Evolutionary conservation across 1,140 invertebrate genomes (phyloP).

Genomic region (Chironomus tepperi): DNA sequence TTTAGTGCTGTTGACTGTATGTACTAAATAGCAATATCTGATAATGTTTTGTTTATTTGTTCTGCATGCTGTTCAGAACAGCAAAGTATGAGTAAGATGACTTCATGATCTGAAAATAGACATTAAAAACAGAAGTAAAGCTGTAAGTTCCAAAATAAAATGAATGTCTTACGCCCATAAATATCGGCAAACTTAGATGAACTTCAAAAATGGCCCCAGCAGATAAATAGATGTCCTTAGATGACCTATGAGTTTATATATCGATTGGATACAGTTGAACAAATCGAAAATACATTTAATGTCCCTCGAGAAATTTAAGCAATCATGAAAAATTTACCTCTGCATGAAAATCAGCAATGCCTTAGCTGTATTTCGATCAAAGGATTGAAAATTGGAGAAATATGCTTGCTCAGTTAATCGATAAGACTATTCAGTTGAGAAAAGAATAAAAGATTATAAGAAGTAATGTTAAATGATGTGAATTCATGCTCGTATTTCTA

Average conservation of each 20-base stretch:
- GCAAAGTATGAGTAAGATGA: slow-evolving; percentile 33
- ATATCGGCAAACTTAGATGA: neutral
- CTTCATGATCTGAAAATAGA: slow-evolving; percentile 31
- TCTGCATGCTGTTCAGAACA: slow-evolving; percentile 29
- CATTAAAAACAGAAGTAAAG: too few relatives aligned
- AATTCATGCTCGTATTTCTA: slow-evolving; percentile 23
- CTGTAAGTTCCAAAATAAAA: neutral
- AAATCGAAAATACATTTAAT: too few relatives aligned
- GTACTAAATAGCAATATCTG: too few relatives aligned
- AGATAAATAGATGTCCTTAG: neutral
- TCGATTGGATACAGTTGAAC: too few relatives aligned
- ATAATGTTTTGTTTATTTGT: neutral
- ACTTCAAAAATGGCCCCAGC: neutral
- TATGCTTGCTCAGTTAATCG: slow-evolving; percentile 23
- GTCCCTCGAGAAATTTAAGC: too few relatives aligned
- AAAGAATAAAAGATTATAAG: neutral
- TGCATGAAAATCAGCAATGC: slow-evolving; percentile 14
- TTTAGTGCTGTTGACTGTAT: too few relatives aligned
- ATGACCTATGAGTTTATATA: neutral
- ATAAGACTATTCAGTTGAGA: slow-evolving; percentile 26
- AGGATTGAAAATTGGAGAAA: neutral
- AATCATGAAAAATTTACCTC: too few relatives aligned
- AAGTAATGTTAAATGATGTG: neutral
- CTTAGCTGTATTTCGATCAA: neutral
- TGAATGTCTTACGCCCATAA: neutral